These are phyloP conservation scores for Pycnomerus fuliginosus DNA, from an alignment of 2,888 invertebrate genomes.

Conservation along the genomic window DNA sequence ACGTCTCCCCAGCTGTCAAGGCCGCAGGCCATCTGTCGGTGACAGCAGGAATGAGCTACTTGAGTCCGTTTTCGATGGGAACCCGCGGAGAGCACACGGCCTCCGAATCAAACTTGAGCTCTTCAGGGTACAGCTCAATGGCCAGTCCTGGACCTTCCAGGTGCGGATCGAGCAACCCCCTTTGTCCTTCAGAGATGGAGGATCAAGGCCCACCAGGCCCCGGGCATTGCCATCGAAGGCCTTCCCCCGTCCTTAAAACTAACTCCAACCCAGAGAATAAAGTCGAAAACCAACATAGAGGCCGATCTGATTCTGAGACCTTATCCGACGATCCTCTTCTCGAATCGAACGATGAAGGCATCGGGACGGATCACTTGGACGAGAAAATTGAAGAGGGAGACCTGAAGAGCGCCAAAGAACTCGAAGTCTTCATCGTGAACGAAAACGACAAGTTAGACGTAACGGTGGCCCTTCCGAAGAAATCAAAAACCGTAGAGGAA, in stretches of 20 bases:
- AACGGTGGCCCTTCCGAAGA: slow-evolving; percentile 35
- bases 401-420: slow-evolving; percentile 65
- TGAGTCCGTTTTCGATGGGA: slow-evolving; percentile 77
- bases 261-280: slow-evolving; percentile 42
- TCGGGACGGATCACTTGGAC: slow-evolving; percentile 69
- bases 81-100: slow-evolving; percentile 72
- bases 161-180: slow-evolving; percentile 78
- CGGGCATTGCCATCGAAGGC: slow-evolving; percentile 51
- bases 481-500: slow-evolving; percentile 60
- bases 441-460: slow-evolving; percentile 4
- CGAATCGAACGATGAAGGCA: slow-evolving; percentile 76
- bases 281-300: slow-evolving; percentile 56
- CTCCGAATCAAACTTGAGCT: slow-evolving; percentile 80
- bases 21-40: slow-evolving; percentile 51
- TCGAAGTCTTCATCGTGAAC: slow-evolving; percentile 52
- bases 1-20: slow-evolving; percentile 61
- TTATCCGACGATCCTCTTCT: slow-evolving; percentile 69
- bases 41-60: slow-evolving; percentile 65
- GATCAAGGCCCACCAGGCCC: slow-evolving; percentile 65
- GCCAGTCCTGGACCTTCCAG: slow-evolving; percentile 83
- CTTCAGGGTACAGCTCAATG: slow-evolving; percentile 84
- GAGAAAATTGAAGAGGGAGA: slow-evolving; percentile 73
- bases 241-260: slow-evolving; percentile 64
- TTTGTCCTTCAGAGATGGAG: slow-evolving; percentile 75
- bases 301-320: slow-evolving; percentile 73